These are phyloP conservation scores for Nomada hirtipes DNA, from an alignment of 2,888 invertebrate species.

Conservation along the genomic window DNA sequence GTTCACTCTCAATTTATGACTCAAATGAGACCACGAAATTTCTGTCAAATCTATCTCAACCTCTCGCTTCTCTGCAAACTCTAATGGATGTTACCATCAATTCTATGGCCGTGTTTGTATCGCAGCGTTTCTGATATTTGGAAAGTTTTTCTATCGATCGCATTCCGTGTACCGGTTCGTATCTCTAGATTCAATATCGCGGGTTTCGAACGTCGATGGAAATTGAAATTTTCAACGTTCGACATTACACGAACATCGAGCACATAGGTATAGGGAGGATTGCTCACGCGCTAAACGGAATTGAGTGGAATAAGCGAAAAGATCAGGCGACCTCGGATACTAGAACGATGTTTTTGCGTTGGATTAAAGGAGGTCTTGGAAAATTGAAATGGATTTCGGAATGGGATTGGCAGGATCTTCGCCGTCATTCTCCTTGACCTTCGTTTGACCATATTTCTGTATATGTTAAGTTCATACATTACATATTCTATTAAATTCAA, in stretches of 20 bases:
- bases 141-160: constrained; percentile 41
- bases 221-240: constrained; percentile 62
- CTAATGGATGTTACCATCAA: neutral
- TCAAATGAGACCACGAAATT: neutral
- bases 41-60: neutral
- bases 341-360: constrained; percentile 2
- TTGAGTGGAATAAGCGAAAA: constrained; percentile 45
- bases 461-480: no score
- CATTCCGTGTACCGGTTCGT: constrained; percentile 38
- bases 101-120: constrained; percentile 8
- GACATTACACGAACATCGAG: constrained; percentile 2
- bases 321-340: constrained; percentile 15
- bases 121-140: constrained; percentile 41
- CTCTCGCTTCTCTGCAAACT: neutral
- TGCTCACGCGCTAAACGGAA: neutral
- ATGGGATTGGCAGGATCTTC: no score
- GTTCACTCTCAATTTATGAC: neutral
- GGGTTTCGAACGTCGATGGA: constrained; percentile 48
- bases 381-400: constrained; percentile 12
- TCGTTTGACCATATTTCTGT: no score
- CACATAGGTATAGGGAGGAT: no score
- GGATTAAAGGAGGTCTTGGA: constrained; percentile 23
- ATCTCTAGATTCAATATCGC: constrained; percentile 60
- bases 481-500: no score
- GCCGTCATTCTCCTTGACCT: neutral